These are phyloP conservation scores for Pentalonia nigronervosa DNA, from an alignment of 1,140 invertebrate species.

Conservation along the genomic window DNA sequence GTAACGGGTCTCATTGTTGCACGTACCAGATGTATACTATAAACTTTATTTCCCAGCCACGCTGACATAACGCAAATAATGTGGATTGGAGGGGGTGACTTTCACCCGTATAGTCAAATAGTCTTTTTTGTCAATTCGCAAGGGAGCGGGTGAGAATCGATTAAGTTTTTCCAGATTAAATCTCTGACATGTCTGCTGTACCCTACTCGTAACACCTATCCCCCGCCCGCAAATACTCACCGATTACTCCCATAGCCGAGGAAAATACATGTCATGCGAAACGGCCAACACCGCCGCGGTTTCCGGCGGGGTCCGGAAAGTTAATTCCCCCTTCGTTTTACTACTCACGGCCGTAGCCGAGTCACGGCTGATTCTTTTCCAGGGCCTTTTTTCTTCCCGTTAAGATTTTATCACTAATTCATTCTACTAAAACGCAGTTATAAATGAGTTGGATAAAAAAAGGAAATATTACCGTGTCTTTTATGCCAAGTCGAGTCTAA, in stretches of 20 bases:
- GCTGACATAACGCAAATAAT: background rate
- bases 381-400: background rate
- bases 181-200: background rate
- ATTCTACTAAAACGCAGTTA: background rate
- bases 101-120: constrained; percentile 14
- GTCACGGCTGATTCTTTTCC: background rate
- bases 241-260: background rate
- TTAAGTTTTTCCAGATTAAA: constrained; percentile 50
- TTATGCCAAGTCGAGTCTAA: background rate
- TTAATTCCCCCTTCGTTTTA: background rate
- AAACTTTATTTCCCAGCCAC: constrained; percentile 23
- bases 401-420: constrained; percentile 12
- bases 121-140: constrained; percentile 24
- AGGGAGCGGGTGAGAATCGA: constrained; percentile 10
- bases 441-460: background rate
- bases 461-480: background rate
- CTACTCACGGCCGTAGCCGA: background rate
- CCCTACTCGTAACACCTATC: background rate
- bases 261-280: constrained; percentile 28
- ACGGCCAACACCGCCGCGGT: background rate
- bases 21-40: constrained; percentile 10
- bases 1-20: background rate
- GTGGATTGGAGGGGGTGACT: background rate
- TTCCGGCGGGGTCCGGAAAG: constrained; percentile 15
- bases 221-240: background rate